Percentiles rank a stretch among this genome's conserved stretches.
Conservation (phyloP, 2,113 vertebrate species). For the Dromiciops gliroides region DNA sequence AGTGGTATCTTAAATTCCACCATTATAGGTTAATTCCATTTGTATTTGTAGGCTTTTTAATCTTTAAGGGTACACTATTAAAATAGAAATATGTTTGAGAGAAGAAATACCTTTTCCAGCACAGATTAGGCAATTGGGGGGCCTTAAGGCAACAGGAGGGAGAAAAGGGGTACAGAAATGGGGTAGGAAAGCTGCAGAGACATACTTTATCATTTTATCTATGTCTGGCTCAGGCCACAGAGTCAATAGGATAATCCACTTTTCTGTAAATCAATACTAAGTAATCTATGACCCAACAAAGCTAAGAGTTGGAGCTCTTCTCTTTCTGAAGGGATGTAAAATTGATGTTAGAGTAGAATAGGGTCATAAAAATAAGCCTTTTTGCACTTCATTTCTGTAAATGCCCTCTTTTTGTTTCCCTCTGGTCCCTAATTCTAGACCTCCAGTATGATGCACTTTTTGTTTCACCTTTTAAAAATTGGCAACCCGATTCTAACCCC, state of each 20-base stretch:
- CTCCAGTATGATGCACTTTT: neutral
- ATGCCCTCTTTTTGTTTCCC: constrained; percentile 26
- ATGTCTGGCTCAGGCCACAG: neutral
- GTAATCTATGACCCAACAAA: neutral
- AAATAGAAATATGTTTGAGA: neutral
- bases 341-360: constrained; percentile 29
- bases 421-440: constrained; percentile 16
- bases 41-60: neutral
- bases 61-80: neutral
- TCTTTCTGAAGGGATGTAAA: constrained; percentile 52
- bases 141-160: neutral
- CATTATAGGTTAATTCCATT: neutral
- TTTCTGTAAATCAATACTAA: neutral
- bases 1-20: neutral
- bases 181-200: neutral
- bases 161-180: neutral
- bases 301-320: neutral
- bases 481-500: neutral
- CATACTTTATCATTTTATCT: neutral
- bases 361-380: constrained; percentile 12
- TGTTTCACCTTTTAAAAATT: neutral
- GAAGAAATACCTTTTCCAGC: neutral
- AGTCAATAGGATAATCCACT: neutral
- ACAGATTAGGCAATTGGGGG: neutral
- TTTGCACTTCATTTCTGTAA: constrained; percentile 36